Percentiles rank a stretch among this genome's conserved stretches.
Conservation (phyloP, 2,113 vertebrate genomes). For the Sprattus sprattus region DNA sequence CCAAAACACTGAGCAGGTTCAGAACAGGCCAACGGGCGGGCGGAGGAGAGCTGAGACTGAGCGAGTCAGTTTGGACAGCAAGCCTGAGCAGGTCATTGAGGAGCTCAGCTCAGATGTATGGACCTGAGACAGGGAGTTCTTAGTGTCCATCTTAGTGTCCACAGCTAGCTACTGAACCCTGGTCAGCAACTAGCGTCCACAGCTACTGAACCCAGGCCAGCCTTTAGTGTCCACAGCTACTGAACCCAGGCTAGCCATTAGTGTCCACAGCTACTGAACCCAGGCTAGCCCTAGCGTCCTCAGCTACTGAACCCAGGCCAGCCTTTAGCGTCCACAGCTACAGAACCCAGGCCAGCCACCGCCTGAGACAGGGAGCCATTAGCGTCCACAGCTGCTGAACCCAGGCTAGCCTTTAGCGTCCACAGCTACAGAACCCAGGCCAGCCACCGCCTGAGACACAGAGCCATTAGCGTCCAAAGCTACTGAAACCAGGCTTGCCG, state of each 20-base stretch:
- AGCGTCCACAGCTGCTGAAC: constrained; percentile 20
- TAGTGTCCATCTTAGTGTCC: too few species aligned
- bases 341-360: too few species aligned
- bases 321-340: too few species aligned
- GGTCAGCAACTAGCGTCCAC: not conserved
- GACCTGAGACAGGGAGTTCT: constrained; percentile 1
- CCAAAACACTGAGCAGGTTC: not conserved
- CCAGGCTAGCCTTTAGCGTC: constrained; percentile 4
- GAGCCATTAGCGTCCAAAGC: not conserved
- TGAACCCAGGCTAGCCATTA: too few species aligned
- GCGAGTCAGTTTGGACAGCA: not conserved
- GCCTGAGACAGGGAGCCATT: constrained; percentile 9
- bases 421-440: constrained; percentile 20
- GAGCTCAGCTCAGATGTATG: not conserved
- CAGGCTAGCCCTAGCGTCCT: not conserved
- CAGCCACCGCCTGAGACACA: not conserved
- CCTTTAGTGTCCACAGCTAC: too few species aligned
- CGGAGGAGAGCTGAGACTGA: not conserved
- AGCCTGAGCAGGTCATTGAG: not conserved
- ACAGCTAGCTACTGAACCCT: constrained; percentile 25
- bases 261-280: too few species aligned
- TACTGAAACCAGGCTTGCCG: constrained; percentile 18
- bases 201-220: constrained; percentile 24
- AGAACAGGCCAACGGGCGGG: not conserved
- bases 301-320: not conserved